Base-by-base conservation (phyloP, 2,797 vertebrate species). In the Cossypha heuglini region DNA sequence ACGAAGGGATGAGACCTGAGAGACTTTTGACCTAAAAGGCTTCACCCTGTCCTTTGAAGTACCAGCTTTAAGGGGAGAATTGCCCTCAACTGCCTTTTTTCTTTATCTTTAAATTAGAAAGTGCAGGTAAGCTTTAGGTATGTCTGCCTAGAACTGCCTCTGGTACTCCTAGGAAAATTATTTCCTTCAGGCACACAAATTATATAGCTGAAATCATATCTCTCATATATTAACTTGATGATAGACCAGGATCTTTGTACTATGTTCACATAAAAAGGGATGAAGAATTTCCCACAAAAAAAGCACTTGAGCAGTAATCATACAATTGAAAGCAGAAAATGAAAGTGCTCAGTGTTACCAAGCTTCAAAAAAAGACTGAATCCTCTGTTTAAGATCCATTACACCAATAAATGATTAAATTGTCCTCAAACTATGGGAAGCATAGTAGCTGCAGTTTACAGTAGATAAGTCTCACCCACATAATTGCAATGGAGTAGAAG, bases 41-140 rank as follows among this genome's bases (percentile, higher is more conserved):
- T 93, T 85, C 35, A 77, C 49, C 52, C 26, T 75, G 54, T 48
- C 42, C 49, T 89, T 68, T 91, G 75, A 94, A 89, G 38, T 43
- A 64, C 5, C 40, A 77, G 52, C 38, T 88, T 69, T 64, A 85
- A 91, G 49, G 42, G 13, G 14, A 2, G 0, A 43, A 66, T 73
- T 76, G 20, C 58, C 59, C 78, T 33, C n/a, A 62, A 35, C 16
- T 69, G 67, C 29, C 29, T 78, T 82, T 76, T 67, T 57, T 40
- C 46, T 69, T 80, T 78, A 68, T 74, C 49, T 93, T 85, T 77
- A 88, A 72, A 92, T 84, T 62, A 87, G 57, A 85, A 86, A 96
- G 31, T 40, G 46, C 10, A 68, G 18, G 21, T 33, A 66, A 61
- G 16, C 61, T 58, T 86, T 58, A 75, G 64, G 26, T 49, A 62